These are phyloP conservation scores for Peromyscus nudipes DNA, from an alignment of 2,797 vertebrate species.

Conservation along the genomic window DNA sequence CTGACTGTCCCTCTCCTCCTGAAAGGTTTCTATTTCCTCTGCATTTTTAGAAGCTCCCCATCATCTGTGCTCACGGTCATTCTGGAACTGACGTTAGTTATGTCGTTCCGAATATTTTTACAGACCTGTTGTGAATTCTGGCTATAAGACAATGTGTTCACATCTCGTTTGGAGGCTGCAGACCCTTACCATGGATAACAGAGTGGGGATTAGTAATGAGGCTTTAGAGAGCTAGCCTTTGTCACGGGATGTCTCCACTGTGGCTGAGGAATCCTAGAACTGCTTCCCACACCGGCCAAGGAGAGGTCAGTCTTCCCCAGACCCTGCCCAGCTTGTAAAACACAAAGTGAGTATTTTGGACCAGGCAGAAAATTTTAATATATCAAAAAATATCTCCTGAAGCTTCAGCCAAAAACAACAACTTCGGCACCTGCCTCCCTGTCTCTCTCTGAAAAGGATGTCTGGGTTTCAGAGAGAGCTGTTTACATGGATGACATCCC, in stretches of 20 bases:
- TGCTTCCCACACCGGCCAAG: rapidly evolving
- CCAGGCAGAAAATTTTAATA: neutral
- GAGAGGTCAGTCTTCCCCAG: neutral
- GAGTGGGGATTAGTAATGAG: neutral
- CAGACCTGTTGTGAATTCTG: neutral
- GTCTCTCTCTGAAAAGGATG: neutral
- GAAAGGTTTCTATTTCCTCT: too few species aligned
- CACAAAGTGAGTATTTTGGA: too few species aligned
- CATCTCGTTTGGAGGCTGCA: neutral
- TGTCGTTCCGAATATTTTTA: neutral
- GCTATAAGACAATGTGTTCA: neutral
- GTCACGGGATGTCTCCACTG: rapidly evolving
- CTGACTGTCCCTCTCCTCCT: neutral
- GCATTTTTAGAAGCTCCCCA: neutral
- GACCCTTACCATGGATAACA: neutral
- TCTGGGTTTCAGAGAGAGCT: neutral
- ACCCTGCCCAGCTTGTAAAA: neutral
- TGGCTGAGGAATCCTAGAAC: neutral
- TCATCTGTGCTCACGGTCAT: rapidly evolving
- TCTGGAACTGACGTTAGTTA: neutral
- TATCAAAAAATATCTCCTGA: neutral
- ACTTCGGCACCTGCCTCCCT: neutral
- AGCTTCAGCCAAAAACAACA: neutral
- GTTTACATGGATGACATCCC: neutral
- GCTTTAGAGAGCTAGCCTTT: neutral